phyloP scores from a whole-genome alignment of 2,113 vertebrate genomes.

The Nothoprocta pentlandii region DNA sequence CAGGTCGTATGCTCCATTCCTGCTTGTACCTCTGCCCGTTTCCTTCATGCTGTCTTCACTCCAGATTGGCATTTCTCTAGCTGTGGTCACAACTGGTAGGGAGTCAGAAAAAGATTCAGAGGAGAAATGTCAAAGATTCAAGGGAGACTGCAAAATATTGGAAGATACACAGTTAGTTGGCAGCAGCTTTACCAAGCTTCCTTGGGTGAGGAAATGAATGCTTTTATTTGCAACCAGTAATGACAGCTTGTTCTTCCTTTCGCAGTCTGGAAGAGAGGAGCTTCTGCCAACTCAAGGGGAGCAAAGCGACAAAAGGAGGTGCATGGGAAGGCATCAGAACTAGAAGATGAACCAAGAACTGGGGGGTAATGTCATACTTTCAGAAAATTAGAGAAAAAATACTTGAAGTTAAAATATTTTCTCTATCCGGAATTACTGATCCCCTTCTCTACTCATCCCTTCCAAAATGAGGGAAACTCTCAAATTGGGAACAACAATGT shows the following conservation, averaged over 20 bases:
- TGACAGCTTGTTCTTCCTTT: constrained; percentile 56
- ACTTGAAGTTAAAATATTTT: background rate
- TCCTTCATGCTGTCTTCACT: background rate
- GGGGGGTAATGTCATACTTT: background rate
- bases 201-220: constrained; percentile 38
- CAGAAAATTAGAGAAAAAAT: background rate
- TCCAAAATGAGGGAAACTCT: background rate
- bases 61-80: background rate
- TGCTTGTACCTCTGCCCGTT: rapidly evolving
- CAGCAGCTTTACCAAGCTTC: background rate
- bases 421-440: background rate
- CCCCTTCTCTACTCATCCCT: background rate
- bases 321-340: background rate
- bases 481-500: background rate
- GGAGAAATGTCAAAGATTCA: background rate
- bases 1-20: background rate
- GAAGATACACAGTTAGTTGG: background rate
- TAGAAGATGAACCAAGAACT: background rate
- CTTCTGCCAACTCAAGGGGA: constrained; percentile 41
- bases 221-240: constrained; percentile 10
- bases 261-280: background rate
- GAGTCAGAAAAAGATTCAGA: background rate
- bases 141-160: background rate
- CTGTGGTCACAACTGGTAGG: rapidly evolving
- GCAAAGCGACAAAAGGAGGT: background rate